A percentile compares a stretch with the other conserved stretches of the same genome.
Evolutionary conservation across 2,797 vertebrate species (phyloP).

Genomic region (Smutsia temminckii): DNA sequence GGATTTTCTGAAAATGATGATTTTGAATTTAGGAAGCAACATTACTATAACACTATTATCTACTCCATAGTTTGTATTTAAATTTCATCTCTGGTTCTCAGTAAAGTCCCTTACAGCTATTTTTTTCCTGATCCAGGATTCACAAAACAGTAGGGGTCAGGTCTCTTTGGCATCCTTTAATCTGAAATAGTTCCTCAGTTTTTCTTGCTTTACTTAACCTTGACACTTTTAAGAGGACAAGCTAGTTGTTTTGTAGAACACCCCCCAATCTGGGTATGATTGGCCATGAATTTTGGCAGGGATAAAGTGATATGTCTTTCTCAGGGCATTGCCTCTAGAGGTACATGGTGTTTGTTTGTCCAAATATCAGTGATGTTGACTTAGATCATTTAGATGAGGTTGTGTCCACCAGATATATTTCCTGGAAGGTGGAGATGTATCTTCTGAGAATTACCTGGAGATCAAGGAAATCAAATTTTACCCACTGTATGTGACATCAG

Average conservation of each 20-base stretch:
- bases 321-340: neutral
- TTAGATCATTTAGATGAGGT: neutral
- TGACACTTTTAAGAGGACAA: constrained; percentile 45
- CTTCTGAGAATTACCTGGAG: constrained; percentile 13
- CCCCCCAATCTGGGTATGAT: neutral
- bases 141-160: neutral
- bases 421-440: neutral
- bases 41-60: neutral
- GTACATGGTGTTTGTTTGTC: neutral
- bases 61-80: neutral
- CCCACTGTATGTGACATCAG: neutral
- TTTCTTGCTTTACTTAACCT: constrained; percentile 16
- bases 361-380: neutral
- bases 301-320: neutral
- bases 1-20: constrained; percentile 1
- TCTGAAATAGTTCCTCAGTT: neutral
- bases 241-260: neutral
- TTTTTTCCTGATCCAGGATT: neutral
- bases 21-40: neutral
- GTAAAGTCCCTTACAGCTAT: neutral
- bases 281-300: constrained; percentile 10
- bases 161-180: neutral
- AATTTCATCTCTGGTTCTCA: neutral
- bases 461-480: neutral
- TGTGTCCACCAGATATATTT: neutral